Conservation (phyloP, 2,113 vertebrate genomes). For the Andinoacara biseriatus region DNA sequence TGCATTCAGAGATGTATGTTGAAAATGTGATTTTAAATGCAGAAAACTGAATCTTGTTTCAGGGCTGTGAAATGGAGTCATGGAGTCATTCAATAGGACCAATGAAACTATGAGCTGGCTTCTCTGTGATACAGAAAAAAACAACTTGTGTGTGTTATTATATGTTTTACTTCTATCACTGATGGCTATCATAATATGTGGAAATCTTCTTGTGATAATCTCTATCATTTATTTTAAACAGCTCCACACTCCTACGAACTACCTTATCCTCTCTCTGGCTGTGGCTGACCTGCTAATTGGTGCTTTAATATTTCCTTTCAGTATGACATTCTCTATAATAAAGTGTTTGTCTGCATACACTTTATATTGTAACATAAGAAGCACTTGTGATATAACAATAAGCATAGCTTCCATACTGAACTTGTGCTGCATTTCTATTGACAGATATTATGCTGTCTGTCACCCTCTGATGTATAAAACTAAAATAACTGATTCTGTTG, state of each 20-base stretch:
- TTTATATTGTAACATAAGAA: background rate
- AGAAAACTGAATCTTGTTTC: background rate
- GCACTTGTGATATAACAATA: background rate
- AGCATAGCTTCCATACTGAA: background rate
- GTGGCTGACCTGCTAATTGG: conserved; percentile 6
- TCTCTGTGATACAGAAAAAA: background rate
- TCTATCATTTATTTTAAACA: conserved; percentile 21
- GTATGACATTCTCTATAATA: background rate
- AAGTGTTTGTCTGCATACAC: background rate
- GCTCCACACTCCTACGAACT: conserved; percentile 17
- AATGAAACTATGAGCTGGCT: background rate
- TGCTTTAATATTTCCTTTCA: conserved; percentile 9
- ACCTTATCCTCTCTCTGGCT: conserved; percentile 14
- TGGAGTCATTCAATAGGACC: background rate
- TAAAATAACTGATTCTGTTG: background rate
- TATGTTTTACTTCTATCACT: background rate
- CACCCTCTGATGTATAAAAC: background rate
- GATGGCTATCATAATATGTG: background rate
- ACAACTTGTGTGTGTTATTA: background rate
- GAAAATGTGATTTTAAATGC: background rate
- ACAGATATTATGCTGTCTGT: conserved; percentile 25
- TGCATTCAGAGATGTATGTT: too few species aligned
- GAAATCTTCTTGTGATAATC: conserved; percentile 27
- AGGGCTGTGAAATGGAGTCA: background rate
- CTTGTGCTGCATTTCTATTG: conserved; percentile 29